Percentiles rank a stretch among this genome's conserved stretches.
phyloP scores from a whole-genome alignment of 2,797 vertebrate species.

The Rhynchotus rufescens region DNA sequence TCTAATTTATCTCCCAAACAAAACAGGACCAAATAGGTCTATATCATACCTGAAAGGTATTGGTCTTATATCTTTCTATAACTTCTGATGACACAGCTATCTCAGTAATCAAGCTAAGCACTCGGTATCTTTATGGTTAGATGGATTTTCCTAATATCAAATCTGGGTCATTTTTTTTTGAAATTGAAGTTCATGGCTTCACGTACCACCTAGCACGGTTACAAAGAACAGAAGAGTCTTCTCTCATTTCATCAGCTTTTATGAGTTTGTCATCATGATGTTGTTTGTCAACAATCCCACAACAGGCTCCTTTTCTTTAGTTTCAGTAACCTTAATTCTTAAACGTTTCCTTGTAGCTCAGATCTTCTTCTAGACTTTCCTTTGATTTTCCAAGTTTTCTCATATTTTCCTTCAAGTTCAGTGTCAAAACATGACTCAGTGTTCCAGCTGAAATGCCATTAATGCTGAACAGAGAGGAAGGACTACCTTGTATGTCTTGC shows the following conservation, averaged over 20 bases:
- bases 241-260: slow-evolving; percentile 64
- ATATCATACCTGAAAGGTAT: not conserved
- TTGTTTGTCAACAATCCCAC: slow-evolving; percentile 28
- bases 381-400: not conserved
- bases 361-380: not conserved
- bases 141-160: slow-evolving; percentile 45
- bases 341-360: not conserved
- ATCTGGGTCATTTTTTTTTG: slow-evolving; percentile 36
- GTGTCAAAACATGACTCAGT: not conserved
- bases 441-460: not conserved
- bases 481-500: not conserved
- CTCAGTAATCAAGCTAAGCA: slow-evolving; percentile 19
- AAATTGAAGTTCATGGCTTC: slow-evolving; percentile 32
- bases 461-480: not conserved
- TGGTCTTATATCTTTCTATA: not conserved
- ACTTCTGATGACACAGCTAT: not conserved
- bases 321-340: not conserved
- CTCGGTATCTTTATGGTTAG: not conserved
- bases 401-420: not conserved
- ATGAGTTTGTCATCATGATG: slow-evolving; percentile 23
- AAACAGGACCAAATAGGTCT: not conserved
- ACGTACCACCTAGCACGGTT: not conserved
- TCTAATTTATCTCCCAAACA: not conserved
- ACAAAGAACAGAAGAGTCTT: slow-evolving; percentile 36
- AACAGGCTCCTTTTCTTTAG: not conserved